phyloP scores from a whole-genome alignment of 1,140 invertebrate genomes.

The Telenomus remus region DNA sequence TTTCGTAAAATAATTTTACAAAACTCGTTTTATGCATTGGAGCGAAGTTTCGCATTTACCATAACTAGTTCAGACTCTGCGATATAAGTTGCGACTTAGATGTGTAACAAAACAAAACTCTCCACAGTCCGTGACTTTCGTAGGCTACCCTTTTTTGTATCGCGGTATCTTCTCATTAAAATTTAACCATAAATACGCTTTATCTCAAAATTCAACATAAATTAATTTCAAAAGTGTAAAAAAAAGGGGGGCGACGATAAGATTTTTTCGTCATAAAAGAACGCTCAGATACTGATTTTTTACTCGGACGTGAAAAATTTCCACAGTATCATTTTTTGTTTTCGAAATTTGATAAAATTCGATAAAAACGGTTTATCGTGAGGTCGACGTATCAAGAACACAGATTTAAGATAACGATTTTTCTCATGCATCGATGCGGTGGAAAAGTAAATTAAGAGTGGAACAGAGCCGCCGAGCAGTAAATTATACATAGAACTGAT shows the following conservation, averaged over 20 bases:
- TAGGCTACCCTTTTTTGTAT: constrained; percentile 17
- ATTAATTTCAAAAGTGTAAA: no score
- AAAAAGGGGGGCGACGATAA: no score
- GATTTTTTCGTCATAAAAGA: no score
- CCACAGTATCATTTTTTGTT: constrained; percentile 4
- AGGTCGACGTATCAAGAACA: no score
- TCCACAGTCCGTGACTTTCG: constrained; percentile 31
- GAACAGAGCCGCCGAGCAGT: constrained; percentile 12
- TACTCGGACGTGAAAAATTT: constrained; percentile 20
- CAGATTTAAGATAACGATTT: constrained; percentile 14
- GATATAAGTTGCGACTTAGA: constrained; percentile 37
- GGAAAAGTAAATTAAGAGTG: constrained; percentile 33
- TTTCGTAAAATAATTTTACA: constrained; percentile 36
- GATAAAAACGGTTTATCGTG: not conserved
- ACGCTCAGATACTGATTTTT: no score
- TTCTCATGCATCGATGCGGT: constrained; percentile 20
- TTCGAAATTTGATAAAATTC: not conserved
- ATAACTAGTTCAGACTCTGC: constrained; percentile 45
- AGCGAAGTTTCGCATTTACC: constrained; percentile 40
- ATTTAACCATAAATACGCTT: no score
- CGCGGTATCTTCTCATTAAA: no score
- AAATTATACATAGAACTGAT: constrained; percentile 41
- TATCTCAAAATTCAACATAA: no score
- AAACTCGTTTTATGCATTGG: constrained; percentile 42
- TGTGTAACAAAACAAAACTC: constrained; percentile 42